Base-by-base conservation (phyloP, 2,113 vertebrate species). In the Phalacrocorax aristotelis region DNA sequence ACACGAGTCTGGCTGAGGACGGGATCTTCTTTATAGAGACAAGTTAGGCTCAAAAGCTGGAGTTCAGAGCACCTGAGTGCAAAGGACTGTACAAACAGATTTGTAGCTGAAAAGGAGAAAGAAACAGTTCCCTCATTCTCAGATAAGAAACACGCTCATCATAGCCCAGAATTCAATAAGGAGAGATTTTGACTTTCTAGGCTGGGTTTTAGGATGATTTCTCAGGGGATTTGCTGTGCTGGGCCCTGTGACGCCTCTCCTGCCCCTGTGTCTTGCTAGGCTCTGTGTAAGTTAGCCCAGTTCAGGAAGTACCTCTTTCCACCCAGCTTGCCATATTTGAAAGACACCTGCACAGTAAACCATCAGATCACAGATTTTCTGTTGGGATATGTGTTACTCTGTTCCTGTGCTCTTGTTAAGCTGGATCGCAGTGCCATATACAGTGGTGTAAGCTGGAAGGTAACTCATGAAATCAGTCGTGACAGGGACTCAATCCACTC, bases 1-100 rank as follows among this genome's bases (percentile, higher is more conserved):
- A 2, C 2, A 0, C 0, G 0, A 52, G 11, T 10, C 30, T 8
- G 69, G 58, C 40, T 65, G 19, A 44, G 62, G 9, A 4, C 13
- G 0, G 36, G 18, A 10, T 15, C 49, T 68, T 48, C 42, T 55
- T 58, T 7, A 12, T 2, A 42, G 83, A 48, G 51, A 22, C 11
- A 5, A 22, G 38, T 38, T 38, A 38, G 38, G 38, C 38, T 38
- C 38, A 5, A 10, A 54, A 38, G 19, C 52, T 52, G 19, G 6
- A 51, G 8, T 32, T 11, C 32, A 34, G 60, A 60, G 54, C 38
- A 65, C 26, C 54, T 36, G 60, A 15, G 21, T 18, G 16, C 13
- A 29, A 72, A 46, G 49, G 77, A 54, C 21, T 49, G 26, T 44
- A 40, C 13, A 7, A 42, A 18, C 9, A 48, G n/a, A 40, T 89